Base-by-base conservation (phyloP, 2,113 vertebrate species). In the Phoxinus phoxinus region DNA sequence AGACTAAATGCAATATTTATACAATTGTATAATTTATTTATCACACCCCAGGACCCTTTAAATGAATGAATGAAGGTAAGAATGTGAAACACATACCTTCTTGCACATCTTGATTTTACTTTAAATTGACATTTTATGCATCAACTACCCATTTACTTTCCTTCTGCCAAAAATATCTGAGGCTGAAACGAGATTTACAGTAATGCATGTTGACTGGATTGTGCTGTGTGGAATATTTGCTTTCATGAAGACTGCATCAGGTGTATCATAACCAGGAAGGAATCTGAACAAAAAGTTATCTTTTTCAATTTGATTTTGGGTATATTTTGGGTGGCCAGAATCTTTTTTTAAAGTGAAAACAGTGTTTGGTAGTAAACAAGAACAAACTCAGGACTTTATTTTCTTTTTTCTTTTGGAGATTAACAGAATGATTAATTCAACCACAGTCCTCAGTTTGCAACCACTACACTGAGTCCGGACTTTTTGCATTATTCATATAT, bases 401-500 rank as follows among this genome's bases (percentile, higher is more conserved):
- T 56, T 77, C 53, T n/a, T 83, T 6, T 6, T 63, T 65, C 35
- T 67, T 58, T 48, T 77, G 11, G 44, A 81, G 23, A 58, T 67
- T 80, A 80, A 41, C 86, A 76, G 51, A 83, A 59, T 74, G 19
- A 84, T 88, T 37, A 15, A 61, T 35, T 89, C 27, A 27, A 71
- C n/a, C 51, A 4, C 37, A 30, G 35, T 61, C 12, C 25, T 6
- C 51, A 81, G 58, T n/a, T 23, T 63, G 53, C 46, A 86, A 67
- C 48, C 9, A 15, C 25, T 37, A 74, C 9, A 80, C n/a, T 10
- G 25, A n/a, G n/a, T n/a, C 75, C 8, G 12, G 79, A 65, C 44
- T 71, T 58, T 74, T 58, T 77, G 71, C 59, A 84, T 84, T 84
- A 86, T 85, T 86, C 74, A 87, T 82, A 53, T 63, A 46, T n/a